Evolutionary conservation across 2,113 vertebrate genomes (phyloP).

Genomic region (Balaenoptera acutorostrata): DNA sequence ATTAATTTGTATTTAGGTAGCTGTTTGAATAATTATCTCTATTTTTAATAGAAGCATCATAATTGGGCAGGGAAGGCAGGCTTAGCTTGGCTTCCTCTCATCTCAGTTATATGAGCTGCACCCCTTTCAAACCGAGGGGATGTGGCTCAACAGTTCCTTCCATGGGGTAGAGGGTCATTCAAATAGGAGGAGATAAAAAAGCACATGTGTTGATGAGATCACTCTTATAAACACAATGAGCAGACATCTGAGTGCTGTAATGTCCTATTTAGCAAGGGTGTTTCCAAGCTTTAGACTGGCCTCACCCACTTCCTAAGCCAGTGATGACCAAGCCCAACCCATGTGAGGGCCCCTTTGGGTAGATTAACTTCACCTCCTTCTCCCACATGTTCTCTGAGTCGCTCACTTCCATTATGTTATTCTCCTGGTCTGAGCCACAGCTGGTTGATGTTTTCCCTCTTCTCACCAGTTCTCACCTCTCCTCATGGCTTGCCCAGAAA

Average conservation of each 20-base stretch:
- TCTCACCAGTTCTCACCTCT: neutral
- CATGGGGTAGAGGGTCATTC: neutral
- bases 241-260: neutral
- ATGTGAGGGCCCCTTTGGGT: neutral
- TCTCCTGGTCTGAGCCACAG: neutral
- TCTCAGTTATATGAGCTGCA: neutral
- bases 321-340: neutral
- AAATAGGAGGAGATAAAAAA: neutral
- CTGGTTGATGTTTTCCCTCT: neutral
- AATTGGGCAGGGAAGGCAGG: neutral
- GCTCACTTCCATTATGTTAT: neutral
- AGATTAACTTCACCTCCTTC: neutral
- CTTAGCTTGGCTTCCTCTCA: neutral
- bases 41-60: neutral
- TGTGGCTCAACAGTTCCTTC: neutral
- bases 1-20: neutral
- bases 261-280: neutral
- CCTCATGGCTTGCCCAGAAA: neutral
- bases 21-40: neutral
- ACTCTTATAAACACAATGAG: neutral
- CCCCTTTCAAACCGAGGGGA: neutral
- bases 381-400: neutral
- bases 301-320: neutral
- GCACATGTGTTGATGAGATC: neutral
- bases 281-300: neutral